Percentiles rank a stretch among this genome's conserved stretches.
phyloP scores from a whole-genome alignment of 2,888 invertebrate species.

The Drosophila mimetica region DNA sequence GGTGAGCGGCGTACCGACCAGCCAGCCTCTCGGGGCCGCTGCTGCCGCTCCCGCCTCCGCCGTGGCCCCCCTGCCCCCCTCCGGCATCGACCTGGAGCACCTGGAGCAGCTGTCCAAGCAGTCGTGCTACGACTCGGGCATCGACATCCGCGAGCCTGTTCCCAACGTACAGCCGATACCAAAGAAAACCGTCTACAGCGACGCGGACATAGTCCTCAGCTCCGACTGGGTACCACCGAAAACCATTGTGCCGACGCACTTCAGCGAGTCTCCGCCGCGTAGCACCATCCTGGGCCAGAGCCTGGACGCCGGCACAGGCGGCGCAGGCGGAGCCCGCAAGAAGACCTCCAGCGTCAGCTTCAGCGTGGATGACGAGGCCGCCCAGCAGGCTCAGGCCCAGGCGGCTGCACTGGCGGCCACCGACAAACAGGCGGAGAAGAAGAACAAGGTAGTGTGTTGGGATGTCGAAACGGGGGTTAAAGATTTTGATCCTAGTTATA shows the following conservation, averaged over 20 bases:
- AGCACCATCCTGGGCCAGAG: constrained; percentile 76
- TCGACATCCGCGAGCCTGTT: constrained; percentile 92
- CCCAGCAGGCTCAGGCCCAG: constrained; percentile 57
- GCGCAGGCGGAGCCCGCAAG: constrained; percentile 86
- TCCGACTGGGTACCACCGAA: constrained; percentile 95
- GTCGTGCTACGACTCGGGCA: constrained; percentile 95
- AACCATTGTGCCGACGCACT: constrained; percentile 90
- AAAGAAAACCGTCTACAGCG: constrained; percentile 88
- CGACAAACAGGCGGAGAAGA: constrained; percentile 86
- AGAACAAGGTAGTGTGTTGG: constrained; percentile 87
- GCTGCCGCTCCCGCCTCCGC: constrained; percentile 31
- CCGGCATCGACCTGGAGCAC: constrained; percentile 83
- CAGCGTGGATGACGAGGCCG: constrained; percentile 87
- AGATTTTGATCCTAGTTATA: no score
- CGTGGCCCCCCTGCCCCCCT: constrained; percentile 44
- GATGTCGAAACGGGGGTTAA: no score
- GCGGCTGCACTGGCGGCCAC: constrained; percentile 53
- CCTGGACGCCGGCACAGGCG: constrained; percentile 84
- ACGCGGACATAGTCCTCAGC: constrained; percentile 94
- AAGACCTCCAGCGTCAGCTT: constrained; percentile 90
- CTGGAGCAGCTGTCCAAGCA: constrained; percentile 90
- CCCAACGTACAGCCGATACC: constrained; percentile 88
- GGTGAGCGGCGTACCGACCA: constrained; percentile 62
- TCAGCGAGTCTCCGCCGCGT: constrained; percentile 86
- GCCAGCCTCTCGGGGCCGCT: constrained; percentile 22